Conservation (phyloP, 2,113 vertebrate genomes). For the Lasiurus borealis region DNA sequence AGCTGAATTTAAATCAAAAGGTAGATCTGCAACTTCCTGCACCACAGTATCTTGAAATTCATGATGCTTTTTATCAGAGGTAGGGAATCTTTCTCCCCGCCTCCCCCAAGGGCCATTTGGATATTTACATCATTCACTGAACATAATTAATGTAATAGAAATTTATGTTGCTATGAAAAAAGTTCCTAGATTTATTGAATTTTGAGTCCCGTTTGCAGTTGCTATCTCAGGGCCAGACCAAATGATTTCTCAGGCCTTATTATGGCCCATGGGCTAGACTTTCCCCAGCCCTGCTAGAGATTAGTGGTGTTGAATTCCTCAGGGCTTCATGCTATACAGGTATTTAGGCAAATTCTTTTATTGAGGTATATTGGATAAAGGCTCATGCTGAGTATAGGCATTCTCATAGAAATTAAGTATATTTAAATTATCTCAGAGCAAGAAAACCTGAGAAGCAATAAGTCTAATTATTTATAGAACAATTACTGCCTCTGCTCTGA, state of each 20-base stretch:
- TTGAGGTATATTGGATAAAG: neutral
- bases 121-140: too few species aligned
- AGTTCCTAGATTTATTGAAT: too few species aligned
- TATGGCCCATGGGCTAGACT: too few species aligned
- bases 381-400: neutral
- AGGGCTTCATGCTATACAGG: neutral
- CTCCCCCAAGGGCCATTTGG: too few species aligned
- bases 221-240: too few species aligned
- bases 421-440: conserved; percentile 50
- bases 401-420: conserved; percentile 37
- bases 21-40: neutral
- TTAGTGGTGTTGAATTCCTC: neutral
- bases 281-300: too few species aligned
- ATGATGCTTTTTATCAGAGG: neutral
- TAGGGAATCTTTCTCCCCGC: too few species aligned
- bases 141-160: too few species aligned
- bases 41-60: neutral
- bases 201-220: too few species aligned
- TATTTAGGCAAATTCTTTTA: conserved; percentile 5
- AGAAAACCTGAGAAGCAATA: conserved; percentile 21
- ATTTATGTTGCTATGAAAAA: too few species aligned
- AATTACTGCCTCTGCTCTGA: neutral
- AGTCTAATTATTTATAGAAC: neutral
- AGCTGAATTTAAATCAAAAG: conserved; percentile 22
- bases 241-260: too few species aligned